These are phyloP conservation scores for Acrocephalus arundinaceus DNA, from an alignment of 2,113 vertebrate genomes.

Conservation along the genomic window DNA sequence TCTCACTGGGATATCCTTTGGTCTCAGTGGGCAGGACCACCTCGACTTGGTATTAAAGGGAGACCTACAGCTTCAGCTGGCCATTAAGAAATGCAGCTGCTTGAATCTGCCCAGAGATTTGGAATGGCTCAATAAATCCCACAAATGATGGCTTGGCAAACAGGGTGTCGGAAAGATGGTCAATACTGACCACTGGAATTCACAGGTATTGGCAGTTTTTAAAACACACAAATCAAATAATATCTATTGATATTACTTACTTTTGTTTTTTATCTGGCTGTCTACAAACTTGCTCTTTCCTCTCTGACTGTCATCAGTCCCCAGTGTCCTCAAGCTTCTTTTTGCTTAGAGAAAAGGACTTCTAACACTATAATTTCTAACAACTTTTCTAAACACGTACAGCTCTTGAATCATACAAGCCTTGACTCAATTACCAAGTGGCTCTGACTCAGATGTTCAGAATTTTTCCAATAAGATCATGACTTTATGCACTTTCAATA, in stretches of 20 bases:
- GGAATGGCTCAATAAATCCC: neutral
- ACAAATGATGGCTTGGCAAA: neutral
- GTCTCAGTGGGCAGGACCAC: neutral
- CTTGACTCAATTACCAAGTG: neutral
- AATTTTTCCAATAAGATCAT: neutral
- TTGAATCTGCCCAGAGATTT: neutral
- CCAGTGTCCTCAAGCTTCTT: neutral
- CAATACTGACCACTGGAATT: neutral
- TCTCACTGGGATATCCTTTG: neutral
- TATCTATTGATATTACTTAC: neutral
- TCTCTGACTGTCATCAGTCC: neutral
- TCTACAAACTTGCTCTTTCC: neutral
- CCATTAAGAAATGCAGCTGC: neutral
- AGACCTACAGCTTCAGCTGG: neutral
- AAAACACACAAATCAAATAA: neutral
- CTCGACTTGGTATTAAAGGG: neutral
- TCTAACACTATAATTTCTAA: neutral
- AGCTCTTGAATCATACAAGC: neutral
- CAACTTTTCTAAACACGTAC: neutral
- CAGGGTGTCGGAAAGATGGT: neutral
- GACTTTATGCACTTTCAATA: neutral
- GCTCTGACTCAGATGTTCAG: neutral
- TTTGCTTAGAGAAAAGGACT: neutral
- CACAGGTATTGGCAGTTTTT: neutral
- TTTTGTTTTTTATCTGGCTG: neutral